Evolutionary conservation across 2,797 vertebrate genomes (phyloP).

Genomic region (Pangasius larnaudii): DNA sequence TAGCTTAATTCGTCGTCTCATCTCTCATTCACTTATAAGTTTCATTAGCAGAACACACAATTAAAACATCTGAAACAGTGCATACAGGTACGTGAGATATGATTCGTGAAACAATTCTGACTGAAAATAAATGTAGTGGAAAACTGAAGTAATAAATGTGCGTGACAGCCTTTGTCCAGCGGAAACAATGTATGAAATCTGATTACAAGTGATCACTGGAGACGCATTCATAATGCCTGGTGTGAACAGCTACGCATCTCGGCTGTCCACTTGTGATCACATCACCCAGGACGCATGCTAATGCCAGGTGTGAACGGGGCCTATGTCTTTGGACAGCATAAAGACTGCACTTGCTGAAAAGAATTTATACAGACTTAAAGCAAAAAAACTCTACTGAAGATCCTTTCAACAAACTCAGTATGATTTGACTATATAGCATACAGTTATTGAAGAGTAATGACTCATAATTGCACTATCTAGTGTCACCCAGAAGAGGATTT

Average conservation of each 20-base stretch:
- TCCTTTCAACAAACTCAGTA: not conserved
- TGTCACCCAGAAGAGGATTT: conserved; percentile 7
- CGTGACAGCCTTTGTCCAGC: not conserved
- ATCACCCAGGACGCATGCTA: not conserved
- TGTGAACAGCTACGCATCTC: not conserved
- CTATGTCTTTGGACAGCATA: not conserved
- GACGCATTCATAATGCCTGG: not conserved
- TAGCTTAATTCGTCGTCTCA: not conserved
- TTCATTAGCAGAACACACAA: not conserved
- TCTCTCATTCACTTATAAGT: not conserved
- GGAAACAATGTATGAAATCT: not conserved
- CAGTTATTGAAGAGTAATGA: not conserved
- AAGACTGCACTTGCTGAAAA: not conserved
- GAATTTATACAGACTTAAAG: not conserved
- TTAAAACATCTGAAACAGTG: not conserved
- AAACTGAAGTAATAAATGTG: not conserved
- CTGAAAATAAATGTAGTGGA: not conserved
- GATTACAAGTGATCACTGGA: not conserved
- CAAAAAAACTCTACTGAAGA: not conserved
- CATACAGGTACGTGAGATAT: not conserved
- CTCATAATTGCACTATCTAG: conserved; percentile 1
- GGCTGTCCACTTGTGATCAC: not conserved
- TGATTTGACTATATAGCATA: not conserved
- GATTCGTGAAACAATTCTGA: no score
- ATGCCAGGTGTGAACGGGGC: not conserved